A percentile compares a stretch with the other conserved stretches of the same genome.
phyloP scores from a whole-genome alignment of 2,113 vertebrate species.

The Andinoacara biseriatus region DNA sequence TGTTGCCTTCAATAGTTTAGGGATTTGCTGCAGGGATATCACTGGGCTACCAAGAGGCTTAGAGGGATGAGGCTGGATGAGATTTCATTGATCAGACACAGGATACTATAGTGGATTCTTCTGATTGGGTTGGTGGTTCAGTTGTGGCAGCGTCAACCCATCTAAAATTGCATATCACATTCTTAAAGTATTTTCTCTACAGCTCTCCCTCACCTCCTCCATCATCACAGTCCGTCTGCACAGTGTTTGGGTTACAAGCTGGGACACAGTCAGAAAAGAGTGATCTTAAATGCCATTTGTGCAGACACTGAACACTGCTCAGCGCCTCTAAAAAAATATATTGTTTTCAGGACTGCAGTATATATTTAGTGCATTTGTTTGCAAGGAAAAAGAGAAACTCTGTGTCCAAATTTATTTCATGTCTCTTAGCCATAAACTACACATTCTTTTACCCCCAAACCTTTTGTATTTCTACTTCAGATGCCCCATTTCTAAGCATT shows the following conservation, averaged over 20 bases:
- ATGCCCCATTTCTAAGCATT: not conserved
- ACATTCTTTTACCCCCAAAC: not conserved
- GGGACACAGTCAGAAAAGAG: conserved; percentile 1
- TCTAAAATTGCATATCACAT: conserved; percentile 16
- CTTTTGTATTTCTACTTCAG: not conserved
- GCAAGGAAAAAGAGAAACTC: not conserved
- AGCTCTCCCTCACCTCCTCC: conserved; percentile 2
- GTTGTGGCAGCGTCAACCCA: not conserved
- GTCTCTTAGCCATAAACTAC: not conserved
- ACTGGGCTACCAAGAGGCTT: conserved; percentile 7
- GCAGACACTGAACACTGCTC: conserved; percentile 3
- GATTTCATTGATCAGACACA: conserved; percentile 54
- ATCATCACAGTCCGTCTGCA: conserved; percentile 25
- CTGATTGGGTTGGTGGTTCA: conserved; percentile 23
- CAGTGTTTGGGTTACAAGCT: conserved; percentile 32
- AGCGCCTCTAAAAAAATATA: not conserved
- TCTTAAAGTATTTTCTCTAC: conserved; percentile 6
- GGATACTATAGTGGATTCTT: conserved; percentile 18
- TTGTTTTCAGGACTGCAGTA: not conserved
- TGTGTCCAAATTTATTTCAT: not conserved
- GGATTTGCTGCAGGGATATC: conserved; percentile 11
- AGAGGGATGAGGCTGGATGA: conserved; percentile 21
- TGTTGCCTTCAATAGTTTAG: conserved; percentile 3
- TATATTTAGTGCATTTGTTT: conserved; percentile 16
- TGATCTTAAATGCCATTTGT: conserved; percentile 18